phyloP scores from a whole-genome alignment of 1,140 invertebrate genomes.

The Macrostomum lignano region DNA sequence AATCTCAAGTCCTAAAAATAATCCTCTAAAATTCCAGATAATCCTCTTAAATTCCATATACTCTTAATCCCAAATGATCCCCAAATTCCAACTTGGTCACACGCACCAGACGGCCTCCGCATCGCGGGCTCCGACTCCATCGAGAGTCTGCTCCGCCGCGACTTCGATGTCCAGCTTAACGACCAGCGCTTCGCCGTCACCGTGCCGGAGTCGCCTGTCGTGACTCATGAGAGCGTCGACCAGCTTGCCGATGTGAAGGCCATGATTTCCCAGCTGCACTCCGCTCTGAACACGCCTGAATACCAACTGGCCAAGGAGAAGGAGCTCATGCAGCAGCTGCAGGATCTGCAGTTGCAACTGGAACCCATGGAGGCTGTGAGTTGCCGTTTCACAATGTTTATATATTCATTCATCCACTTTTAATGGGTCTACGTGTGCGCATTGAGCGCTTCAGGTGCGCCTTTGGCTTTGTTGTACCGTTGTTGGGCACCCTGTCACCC shows the following conservation, averaged over 20 bases:
- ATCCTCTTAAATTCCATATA: too few relatives aligned
- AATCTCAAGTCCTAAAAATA: too few relatives aligned
- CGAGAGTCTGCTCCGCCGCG: not conserved
- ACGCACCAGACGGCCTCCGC: not conserved
- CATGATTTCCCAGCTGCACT: conserved; percentile 3
- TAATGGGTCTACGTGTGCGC: too few relatives aligned
- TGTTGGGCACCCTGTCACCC: too few relatives aligned
- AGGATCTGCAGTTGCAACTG: conserved; percentile 2
- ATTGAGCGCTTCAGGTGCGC: too few relatives aligned
- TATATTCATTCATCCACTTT: too few relatives aligned
- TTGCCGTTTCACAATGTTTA: too few relatives aligned
- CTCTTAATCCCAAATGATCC: too few relatives aligned
- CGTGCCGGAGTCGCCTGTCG: not conserved
- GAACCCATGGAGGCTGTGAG: conserved; percentile 4
- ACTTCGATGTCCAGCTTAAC: conserved; percentile 1
- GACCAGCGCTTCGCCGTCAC: conserved; percentile 1
- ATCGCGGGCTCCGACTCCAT: not conserved
- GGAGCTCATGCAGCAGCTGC: conserved; percentile 1
- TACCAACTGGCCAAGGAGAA: not conserved
- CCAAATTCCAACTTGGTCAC: too few relatives aligned
- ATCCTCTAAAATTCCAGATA: too few relatives aligned
- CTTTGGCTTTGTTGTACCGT: too few relatives aligned
- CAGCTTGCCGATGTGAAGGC: not conserved
- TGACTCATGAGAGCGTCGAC: not conserved
- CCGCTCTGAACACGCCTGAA: conserved; percentile 2